Base-by-base conservation (phyloP, 2,797 vertebrate species). In the Tokudaia muenninki region DNA sequence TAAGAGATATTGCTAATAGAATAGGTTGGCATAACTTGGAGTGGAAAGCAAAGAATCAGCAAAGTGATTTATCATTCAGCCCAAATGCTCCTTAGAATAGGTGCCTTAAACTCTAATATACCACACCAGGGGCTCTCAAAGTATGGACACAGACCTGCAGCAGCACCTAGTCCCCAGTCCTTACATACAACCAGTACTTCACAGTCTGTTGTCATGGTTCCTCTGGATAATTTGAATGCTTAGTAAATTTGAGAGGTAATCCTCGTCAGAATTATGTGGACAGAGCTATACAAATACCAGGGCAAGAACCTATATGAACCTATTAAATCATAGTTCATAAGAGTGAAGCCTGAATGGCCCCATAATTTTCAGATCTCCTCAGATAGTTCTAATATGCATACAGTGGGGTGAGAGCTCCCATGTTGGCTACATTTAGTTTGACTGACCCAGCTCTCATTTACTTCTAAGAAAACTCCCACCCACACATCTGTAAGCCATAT, bases 1-100 rank as follows among this genome's bases (percentile, higher is more conserved):
- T 97, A 87, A 94, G 82, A 74, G 11, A 91, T 75, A 89, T 92
- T 87, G 61, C 89, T 97, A 96, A 84, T 63, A 93, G n/a, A 95
- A 90, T 57, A 95, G n/a, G 83, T 91, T 95, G 91, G 77, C 92
- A 84, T 95, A 87, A 94, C 47, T 95, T 83, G 63, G 87, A 84
- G 83, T 65, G 10, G 19, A 96, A 96, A 87, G 55, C 65, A 80
- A 91, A n/a, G 47, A 96, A 78, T 92, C 80, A 84, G 55, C 87
- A 78, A 87, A 57, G 90, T 74, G 91, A 91, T 81, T 87, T 94
- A 57, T 91, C 89, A 96, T 91, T 89, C 57, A 84, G 3, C 22
- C 57, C 83, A 78, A 79, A 81, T 26, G 16, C 89, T 37, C 72
- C 74, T 47, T n/a, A 74, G 44, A 92, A 90, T 2, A 1, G 37